Evolutionary conservation across 2,888 invertebrate genomes (phyloP).

Genomic region (Perizoma affinitatum): DNA sequence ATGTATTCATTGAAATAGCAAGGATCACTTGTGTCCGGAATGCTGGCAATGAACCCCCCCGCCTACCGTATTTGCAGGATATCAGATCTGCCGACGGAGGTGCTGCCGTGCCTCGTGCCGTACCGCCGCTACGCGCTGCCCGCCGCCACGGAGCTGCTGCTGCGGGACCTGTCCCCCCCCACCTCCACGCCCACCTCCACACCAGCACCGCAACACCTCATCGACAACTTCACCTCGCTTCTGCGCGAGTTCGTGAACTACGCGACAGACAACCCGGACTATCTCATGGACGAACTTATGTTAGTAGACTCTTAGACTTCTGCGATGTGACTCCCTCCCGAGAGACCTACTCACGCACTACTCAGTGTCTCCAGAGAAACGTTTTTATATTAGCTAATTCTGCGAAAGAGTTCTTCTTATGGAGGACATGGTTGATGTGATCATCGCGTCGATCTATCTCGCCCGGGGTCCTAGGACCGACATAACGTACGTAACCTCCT

Average conservation of each 20-base stretch:
- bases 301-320: conserved; percentile 34
- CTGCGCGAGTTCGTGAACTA: conserved; percentile 37
- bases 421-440: too few species aligned
- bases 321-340: too few species aligned
- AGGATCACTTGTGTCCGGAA: too few species aligned
- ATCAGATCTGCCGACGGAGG: conserved; percentile 48
- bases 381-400: too few species aligned
- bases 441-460: too few species aligned
- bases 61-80: conserved; percentile 42
- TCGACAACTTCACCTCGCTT: conserved; percentile 6
- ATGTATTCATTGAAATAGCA: too few species aligned
- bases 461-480: too few species aligned
- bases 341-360: too few species aligned
- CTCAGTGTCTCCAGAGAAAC: too few species aligned
- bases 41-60: too few species aligned
- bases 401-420: too few species aligned
- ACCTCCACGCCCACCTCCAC: conserved; percentile 1
- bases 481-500: too few species aligned
- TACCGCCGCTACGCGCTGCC: conserved; percentile 70
- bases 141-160: conserved; percentile 47
- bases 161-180: conserved; percentile 41
- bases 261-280: conserved; percentile 50
- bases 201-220: conserved; percentile 11
- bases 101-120: conserved; percentile 54
- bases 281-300: conserved; percentile 58